A percentile compares a stretch with the other conserved stretches of the same genome.
phyloP scores from a whole-genome alignment of 1,140 invertebrate species.

The Amphibalanus amphitrite region DNA sequence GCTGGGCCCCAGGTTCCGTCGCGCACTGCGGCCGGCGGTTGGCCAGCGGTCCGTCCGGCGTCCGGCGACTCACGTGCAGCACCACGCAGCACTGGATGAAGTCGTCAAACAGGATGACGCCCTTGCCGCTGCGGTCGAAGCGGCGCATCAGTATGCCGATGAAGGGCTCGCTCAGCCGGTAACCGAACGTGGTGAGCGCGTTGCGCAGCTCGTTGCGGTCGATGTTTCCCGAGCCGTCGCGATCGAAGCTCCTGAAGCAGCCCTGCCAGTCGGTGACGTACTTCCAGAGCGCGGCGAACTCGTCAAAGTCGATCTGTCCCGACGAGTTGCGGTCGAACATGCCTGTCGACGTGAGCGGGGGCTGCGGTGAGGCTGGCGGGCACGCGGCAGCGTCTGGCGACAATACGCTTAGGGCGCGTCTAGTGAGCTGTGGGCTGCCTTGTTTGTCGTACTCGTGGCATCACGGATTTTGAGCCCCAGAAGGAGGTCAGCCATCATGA shows the following conservation, averaged over 20 bases:
- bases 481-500: too few relatives aligned
- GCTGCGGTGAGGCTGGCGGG: too few relatives aligned
- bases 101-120: constrained; percentile 91
- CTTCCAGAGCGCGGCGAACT: constrained; percentile 91
- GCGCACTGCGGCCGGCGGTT: too few relatives aligned
- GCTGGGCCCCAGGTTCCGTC: too few relatives aligned
- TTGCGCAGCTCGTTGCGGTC: constrained; percentile 74
- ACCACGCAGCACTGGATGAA: constrained; percentile 94
- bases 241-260: constrained; percentile 85
- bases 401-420: too few relatives aligned
- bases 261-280: constrained; percentile 87
- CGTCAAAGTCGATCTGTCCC: constrained; percentile 84
- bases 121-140: constrained; percentile 80
- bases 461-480: too few relatives aligned
- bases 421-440: too few relatives aligned
- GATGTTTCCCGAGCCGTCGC: constrained; percentile 90
- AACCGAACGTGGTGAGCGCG: constrained; percentile 84
- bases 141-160: constrained; percentile 69
- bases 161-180: constrained; percentile 66
- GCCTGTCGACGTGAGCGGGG: too few relatives aligned
- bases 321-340: constrained; percentile 90
- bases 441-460: too few relatives aligned
- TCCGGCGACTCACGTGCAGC: constrained; percentile 68
- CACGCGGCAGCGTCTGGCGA: too few relatives aligned
- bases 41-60: too few relatives aligned